Evolutionary conservation across 2,888 invertebrate genomes (phyloP), one percentile per base, ranked within the genome.

Genomic region (Drosophila incognita): DNA sequence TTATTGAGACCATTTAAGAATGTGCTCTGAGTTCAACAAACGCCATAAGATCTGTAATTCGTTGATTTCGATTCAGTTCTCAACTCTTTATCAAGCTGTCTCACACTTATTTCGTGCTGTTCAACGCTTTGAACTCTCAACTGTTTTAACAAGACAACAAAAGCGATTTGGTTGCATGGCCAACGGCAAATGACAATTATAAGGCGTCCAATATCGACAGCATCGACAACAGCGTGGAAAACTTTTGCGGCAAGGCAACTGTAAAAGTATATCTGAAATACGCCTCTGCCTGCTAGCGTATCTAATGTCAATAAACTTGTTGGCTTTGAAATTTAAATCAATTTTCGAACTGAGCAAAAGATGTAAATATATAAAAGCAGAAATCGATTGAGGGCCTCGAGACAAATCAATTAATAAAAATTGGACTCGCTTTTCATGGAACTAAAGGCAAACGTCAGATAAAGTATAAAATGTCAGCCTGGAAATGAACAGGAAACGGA

Each of bases 251-350:
- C 49, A 38, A 38, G 24, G 4, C 35, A 49, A 57, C 36, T 27
- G 54, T 29, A 66, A 72, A 63, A 60, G 15, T 33, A 58, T 27
- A 42, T 42, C 40, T 11, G 29, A 42, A 48, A 60, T 64, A 38
- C 21, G 38, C n/a, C 33, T 24, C 31, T 27, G 33, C 8, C 31
- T 27, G 33, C 15, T 21, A 18, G 56, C 42, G 65, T 67, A 61
- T 90, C 84, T 74, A 70, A 81, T 83, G 84, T 90, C 85, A 86
- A 89, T 87, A 90, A 90, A 89, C 90, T 87, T 83, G 64, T 73
- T 78, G 72, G 66, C 84, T 87, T 73, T 76, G 79, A 90, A 90
- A 79, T 74, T 51, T 53, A 74, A 81, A 90, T 85, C 81, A 82
- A 78, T 84, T 83, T 74, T 81, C 51, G 40, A 49, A 31, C 67